Evolutionary conservation across 30 jellyfish, hydroid and myxozoan genomes (phyloP).

Genomic region (Cassiopea xamachana): DNA sequence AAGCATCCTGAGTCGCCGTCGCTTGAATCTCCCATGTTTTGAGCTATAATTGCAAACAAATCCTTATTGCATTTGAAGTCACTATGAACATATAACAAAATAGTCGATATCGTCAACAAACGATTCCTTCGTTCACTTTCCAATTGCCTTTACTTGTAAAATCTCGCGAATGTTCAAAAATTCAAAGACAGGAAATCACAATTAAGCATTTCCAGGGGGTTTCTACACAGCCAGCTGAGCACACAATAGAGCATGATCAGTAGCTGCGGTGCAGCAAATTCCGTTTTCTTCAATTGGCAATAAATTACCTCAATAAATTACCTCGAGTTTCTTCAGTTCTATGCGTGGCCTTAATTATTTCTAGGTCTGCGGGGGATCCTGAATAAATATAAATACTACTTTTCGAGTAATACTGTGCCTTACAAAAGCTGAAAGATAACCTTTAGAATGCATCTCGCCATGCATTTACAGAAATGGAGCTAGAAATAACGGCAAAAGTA

Average conservation of each 20-base stretch:
- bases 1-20: constrained; percentile 91
- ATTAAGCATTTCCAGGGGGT: constrained; percentile 62
- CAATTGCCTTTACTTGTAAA: constrained; percentile 17
- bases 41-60: background rate
- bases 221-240: background rate
- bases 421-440: too few relatives aligned
- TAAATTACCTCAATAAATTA: background rate
- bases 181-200: constrained; percentile 73
- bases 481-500: too few relatives aligned
- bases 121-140: background rate
- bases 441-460: too few relatives aligned
- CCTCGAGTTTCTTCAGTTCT: background rate
- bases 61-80: background rate
- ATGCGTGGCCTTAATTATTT: background rate
- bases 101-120: background rate
- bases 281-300: background rate
- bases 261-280: constrained; percentile 19
- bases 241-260: background rate
- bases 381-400: too few relatives aligned
- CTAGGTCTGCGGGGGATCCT: background rate
- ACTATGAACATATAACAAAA: background rate
- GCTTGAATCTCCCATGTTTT: constrained; percentile 86
- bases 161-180: constrained; percentile 37
- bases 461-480: too few relatives aligned
- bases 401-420: too few relatives aligned